Percentiles rank a stretch among this genome's conserved stretches.
Evolutionary conservation across 1,140 invertebrate species (phyloP).

Genomic region (Carposina sasakii): DNA sequence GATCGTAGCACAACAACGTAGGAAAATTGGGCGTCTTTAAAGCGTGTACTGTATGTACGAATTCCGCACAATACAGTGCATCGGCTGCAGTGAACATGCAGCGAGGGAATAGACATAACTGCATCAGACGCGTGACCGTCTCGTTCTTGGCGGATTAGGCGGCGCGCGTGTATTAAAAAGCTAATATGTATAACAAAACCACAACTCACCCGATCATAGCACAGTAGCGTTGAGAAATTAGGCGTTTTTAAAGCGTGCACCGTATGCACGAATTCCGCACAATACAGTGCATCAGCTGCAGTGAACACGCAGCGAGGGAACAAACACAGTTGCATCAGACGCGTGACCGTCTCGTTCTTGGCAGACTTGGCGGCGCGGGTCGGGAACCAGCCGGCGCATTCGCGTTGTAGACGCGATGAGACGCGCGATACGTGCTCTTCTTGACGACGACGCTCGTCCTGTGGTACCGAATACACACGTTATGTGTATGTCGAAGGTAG

Average conservation of each 20-base stretch:
- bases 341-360: slow-evolving; percentile 97
- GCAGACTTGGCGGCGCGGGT: slow-evolving; percentile 88
- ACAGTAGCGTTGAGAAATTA: slow-evolving; percentile 97
- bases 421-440: slow-evolving; percentile 93
- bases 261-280: slow-evolving; percentile 96
- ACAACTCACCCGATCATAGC: slow-evolving; percentile 96
- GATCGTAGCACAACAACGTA: slow-evolving; percentile 96
- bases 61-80: slow-evolving; percentile 97
- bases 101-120: slow-evolving; percentile 96
- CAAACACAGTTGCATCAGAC: slow-evolving; percentile 96
- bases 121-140: slow-evolving; percentile 96
- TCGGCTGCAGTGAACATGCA: slow-evolving; percentile 95
- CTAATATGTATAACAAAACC: too few relatives aligned
- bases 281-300: slow-evolving; percentile 95
- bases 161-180: too few relatives aligned
- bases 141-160: slow-evolving; percentile 95
- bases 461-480: background rate
- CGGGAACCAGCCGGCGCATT: slow-evolving; percentile 95
- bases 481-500: background rate
- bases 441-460: slow-evolving; percentile 94
- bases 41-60: slow-evolving; percentile 95
- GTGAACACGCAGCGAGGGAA: slow-evolving; percentile 96
- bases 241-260: slow-evolving; percentile 96
- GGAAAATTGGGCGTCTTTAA: slow-evolving; percentile 98
- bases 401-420: slow-evolving; percentile 78